Evolutionary conservation across 2,888 invertebrate genomes (phyloP).

Genomic region (Rhogogaster chlorosoma): DNA sequence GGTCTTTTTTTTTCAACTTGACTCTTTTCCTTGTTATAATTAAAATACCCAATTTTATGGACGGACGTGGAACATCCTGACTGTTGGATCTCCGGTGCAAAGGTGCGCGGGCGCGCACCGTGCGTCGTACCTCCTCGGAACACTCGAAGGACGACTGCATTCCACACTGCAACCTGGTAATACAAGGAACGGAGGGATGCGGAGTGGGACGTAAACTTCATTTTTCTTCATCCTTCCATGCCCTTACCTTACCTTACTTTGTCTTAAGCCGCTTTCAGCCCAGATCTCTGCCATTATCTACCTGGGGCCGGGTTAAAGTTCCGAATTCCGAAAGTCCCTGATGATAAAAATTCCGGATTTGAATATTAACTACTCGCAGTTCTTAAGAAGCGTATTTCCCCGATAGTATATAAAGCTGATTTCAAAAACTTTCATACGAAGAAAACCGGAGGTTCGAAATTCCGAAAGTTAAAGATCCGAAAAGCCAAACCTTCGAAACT

Average conservation of each 20-base stretch:
- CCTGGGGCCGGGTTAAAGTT: no score
- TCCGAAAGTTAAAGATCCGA: no score
- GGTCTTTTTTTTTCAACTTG: not conserved
- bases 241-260: slow-evolving; percentile 50
- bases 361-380: no score
- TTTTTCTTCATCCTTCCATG: slow-evolving; percentile 48
- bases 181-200: slow-evolving; percentile 71
- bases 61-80: slow-evolving; percentile 33
- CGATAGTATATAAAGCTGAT: no score
- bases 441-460: no score
- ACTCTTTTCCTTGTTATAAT: not conserved
- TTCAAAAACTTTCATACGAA: no score
- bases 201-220: slow-evolving; percentile 47
- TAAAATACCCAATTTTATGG: slow-evolving; percentile 36
- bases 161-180: slow-evolving; percentile 76
- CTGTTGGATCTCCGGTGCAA: slow-evolving; percentile 17
- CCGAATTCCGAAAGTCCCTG: no score
- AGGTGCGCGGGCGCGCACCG: slow-evolving; percentile 20
- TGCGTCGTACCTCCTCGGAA: slow-evolving; percentile 66
- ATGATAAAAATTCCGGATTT: no score
- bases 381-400: no score
- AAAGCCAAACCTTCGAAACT: no score
- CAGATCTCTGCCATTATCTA: slow-evolving; percentile 17
- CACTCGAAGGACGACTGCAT: slow-evolving; percentile 78
- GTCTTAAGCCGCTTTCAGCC: slow-evolving; percentile 42